These are phyloP conservation scores for Ommatoiulus sabulosus DNA, from an alignment of 2,888 invertebrate genomes.

Conservation along the genomic window DNA sequence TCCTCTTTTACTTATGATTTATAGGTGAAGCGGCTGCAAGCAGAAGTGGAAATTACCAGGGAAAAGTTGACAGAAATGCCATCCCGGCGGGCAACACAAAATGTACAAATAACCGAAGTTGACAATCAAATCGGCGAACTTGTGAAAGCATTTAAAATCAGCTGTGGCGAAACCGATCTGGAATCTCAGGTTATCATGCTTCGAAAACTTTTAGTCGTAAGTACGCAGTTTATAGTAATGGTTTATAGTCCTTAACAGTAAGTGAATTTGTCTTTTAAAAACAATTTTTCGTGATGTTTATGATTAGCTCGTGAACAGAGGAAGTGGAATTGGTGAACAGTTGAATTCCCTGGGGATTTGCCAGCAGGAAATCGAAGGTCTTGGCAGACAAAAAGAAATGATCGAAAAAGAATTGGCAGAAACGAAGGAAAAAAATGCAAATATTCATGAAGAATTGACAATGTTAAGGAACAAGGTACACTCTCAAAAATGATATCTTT, in stretches of 20 bases:
- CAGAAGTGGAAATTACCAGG: slow-evolving; percentile 18
- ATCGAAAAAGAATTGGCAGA: not conserved
- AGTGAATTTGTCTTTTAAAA: not conserved
- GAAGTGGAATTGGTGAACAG: not conserved
- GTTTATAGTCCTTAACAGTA: not conserved
- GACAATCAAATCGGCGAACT: slow-evolving; percentile 23
- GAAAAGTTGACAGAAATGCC: not conserved
- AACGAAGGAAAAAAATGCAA: not conserved
- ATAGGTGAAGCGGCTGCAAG: slow-evolving; percentile 46
- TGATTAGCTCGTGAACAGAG: not conserved
- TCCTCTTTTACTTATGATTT: not conserved
- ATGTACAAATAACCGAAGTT: not conserved
- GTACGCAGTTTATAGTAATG: not conserved
- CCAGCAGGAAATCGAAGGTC: not conserved
- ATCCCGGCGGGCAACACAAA: not conserved
- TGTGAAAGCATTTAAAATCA: slow-evolving; percentile 26
- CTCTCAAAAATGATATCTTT: not conserved
- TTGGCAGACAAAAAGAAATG: not conserved
- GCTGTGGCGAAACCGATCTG: slow-evolving; percentile 12
- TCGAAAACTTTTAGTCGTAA: slow-evolving; percentile 12
- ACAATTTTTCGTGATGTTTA: too few relatives aligned
- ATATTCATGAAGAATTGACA: not conserved
- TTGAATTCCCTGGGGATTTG: not conserved
- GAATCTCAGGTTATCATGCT: not conserved
- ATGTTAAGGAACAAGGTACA: not conserved